Evolutionary conservation across 2,888 invertebrate species (phyloP).

Genomic region (Xylota segnis): DNA sequence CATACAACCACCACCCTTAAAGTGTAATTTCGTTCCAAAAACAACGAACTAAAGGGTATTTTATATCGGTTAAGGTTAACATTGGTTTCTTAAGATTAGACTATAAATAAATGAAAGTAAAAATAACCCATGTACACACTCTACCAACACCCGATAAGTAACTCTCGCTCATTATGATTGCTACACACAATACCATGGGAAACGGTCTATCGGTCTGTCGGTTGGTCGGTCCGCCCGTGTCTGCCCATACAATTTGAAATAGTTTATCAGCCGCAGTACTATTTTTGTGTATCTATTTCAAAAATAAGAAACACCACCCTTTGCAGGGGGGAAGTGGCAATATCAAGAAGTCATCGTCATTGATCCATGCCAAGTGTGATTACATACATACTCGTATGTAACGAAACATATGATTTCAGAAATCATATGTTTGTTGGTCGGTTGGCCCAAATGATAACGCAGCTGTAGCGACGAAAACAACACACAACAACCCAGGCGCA

Average conservation of each 20-base stretch:
- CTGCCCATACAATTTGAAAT: constrained; percentile 12
- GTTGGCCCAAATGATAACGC: constrained; percentile 70
- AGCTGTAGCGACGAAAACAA: constrained; percentile 47
- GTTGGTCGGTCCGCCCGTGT: not conserved
- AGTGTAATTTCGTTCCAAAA: constrained; percentile 9
- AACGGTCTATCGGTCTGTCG: constrained; percentile 7
- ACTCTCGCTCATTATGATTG: constrained; percentile 18
- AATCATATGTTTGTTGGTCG: constrained; percentile 52
- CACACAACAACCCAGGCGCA: constrained; percentile 21
- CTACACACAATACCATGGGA: constrained; percentile 24
- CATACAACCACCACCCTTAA: not conserved
- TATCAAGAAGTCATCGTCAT: constrained; percentile 61
- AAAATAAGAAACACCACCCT: constrained; percentile 15
- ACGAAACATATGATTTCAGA: constrained; percentile 39
- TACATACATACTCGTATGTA: not conserved
- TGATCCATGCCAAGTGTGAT: constrained; percentile 17
- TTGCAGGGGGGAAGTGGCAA: not conserved
- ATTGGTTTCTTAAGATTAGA: constrained; percentile 33
- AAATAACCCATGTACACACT: constrained; percentile 32
- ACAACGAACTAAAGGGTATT: constrained; percentile 12
- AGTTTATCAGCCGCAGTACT: constrained; percentile 18
- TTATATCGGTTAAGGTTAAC: constrained; percentile 65
- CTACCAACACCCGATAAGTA: constrained; percentile 35
- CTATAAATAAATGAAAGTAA: constrained; percentile 40
- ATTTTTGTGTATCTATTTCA: constrained; percentile 12